Percentiles rank a stretch among this genome's conserved stretches.
Evolutionary conservation across 2,797 vertebrate genomes (phyloP).

Genomic region (Siniperca obscura): DNA sequence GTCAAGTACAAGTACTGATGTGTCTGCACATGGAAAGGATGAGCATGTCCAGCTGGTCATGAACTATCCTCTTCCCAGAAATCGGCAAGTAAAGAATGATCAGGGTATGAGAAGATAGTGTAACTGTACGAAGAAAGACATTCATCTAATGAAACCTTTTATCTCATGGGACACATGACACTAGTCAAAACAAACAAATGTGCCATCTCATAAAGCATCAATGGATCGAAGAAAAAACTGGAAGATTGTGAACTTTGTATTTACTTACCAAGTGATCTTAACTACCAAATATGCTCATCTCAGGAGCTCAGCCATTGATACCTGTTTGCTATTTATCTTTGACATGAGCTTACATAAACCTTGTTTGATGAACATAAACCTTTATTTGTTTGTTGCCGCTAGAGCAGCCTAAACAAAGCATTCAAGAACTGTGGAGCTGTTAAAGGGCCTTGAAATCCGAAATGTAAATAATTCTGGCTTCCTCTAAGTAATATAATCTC

Average conservation of each 20-base stretch:
- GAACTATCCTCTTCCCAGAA: conserved; percentile 16
- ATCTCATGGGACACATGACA: not conserved
- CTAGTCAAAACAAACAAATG: conserved; percentile 21
- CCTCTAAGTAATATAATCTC: not conserved
- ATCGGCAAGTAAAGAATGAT: conserved; percentile 42
- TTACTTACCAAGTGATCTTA: conserved; percentile 10
- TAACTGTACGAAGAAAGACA: conserved; percentile 19
- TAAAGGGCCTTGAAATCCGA: not conserved
- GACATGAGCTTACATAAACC: not conserved
- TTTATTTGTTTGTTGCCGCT: too few relatives aligned
- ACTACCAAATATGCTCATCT: not conserved
- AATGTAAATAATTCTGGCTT: not conserved
- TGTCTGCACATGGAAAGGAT: conserved; percentile 35
- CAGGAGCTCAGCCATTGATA: not conserved
- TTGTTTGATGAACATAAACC: conserved; percentile 6
- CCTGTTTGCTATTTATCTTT: conserved; percentile 14
- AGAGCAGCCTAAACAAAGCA: not conserved
- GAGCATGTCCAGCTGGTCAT: conserved; percentile 26
- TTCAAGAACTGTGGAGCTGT: not conserved
- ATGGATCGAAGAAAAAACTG: not conserved
- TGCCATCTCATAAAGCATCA: conserved; percentile 16
- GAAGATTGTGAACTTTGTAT: conserved; percentile 10
- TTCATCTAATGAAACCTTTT: not conserved
- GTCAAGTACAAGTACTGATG: conserved; percentile 35
- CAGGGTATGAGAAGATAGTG: conserved; percentile 4